Percentiles rank a stretch among this genome's conserved stretches.
Conservation (phyloP, 2,888 invertebrate species). For the Drosophila kanekoi region DNA sequence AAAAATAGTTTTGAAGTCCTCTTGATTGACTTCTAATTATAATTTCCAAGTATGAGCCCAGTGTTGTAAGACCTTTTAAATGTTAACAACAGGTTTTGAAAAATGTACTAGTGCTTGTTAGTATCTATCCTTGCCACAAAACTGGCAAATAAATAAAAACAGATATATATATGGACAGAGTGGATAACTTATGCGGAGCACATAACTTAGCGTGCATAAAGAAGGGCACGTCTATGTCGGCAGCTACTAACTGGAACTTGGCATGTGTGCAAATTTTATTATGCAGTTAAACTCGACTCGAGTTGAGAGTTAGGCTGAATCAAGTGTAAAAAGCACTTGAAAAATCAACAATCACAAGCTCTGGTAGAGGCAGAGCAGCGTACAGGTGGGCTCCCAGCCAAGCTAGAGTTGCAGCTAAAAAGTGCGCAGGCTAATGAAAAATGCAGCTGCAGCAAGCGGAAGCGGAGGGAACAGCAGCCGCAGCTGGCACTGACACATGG, state of each 20-base stretch:
- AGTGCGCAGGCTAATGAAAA: conserved; percentile 70
- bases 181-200: not conserved
- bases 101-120: not conserved
- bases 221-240: conserved; percentile 31
- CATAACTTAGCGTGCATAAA: conserved; percentile 23
- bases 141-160: not conserved
- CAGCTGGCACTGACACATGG: conserved; percentile 52
- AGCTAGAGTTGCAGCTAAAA: conserved; percentile 29
- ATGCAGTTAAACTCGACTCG: conserved; percentile 46
- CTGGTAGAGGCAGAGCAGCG: conserved; percentile 16
- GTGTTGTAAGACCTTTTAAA: no score
- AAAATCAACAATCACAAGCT: conserved; percentile 57
- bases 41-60: no score
- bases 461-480: conserved; percentile 19
- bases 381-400: conserved; percentile 56
- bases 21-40: no score
- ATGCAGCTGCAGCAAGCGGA: conserved; percentile 47
- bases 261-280: conserved; percentile 56
- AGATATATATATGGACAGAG: not conserved
- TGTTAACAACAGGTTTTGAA: no score
- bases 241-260: conserved; percentile 21
- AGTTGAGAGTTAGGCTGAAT: conserved; percentile 51
- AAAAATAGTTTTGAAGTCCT: no score
- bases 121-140: not conserved
- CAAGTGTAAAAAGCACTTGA: conserved; percentile 73